A percentile compares a stretch with the other conserved stretches of the same genome.
Evolutionary conservation across 2,888 invertebrate species (phyloP).

Genomic region (Lutraria lutraria): DNA sequence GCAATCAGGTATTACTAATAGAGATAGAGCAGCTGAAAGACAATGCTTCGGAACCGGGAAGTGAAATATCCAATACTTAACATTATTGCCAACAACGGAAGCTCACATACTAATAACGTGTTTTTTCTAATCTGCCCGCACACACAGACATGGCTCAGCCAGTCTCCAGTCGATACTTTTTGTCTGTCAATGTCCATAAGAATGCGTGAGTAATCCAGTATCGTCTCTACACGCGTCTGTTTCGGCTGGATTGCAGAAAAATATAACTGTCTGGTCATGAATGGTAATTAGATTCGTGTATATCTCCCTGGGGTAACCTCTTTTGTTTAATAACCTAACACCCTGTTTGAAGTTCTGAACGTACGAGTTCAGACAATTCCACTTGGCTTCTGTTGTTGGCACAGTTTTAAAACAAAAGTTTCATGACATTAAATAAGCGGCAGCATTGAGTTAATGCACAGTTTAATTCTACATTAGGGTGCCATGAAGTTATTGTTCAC

Average conservation of each 20-base stretch:
- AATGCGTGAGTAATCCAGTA: background rate
- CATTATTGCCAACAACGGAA: background rate
- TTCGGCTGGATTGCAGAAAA: constrained; percentile 1
- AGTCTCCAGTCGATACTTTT: constrained; percentile 3
- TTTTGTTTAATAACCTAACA: background rate
- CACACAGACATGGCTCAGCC: background rate
- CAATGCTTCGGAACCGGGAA: background rate
- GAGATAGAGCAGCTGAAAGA: background rate
- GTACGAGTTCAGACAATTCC: background rate
- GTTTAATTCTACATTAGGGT: background rate
- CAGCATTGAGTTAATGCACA: background rate
- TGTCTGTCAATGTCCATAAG: constrained; percentile 11
- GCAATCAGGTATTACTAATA: background rate
- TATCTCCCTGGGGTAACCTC: no score
- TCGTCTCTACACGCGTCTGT: background rate
- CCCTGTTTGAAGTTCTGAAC: background rate
- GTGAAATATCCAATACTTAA: constrained; percentile 4
- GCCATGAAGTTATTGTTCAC: background rate
- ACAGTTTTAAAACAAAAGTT: background rate
- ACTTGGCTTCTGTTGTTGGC: background rate
- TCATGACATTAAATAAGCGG: background rate
- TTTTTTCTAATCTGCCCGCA: constrained; percentile 12
- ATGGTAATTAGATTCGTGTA: background rate
- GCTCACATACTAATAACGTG: background rate
- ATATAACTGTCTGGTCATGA: background rate